phyloP scores from a whole-genome alignment of 2,797 vertebrate species.

The Babyrousa celebensis region DNA sequence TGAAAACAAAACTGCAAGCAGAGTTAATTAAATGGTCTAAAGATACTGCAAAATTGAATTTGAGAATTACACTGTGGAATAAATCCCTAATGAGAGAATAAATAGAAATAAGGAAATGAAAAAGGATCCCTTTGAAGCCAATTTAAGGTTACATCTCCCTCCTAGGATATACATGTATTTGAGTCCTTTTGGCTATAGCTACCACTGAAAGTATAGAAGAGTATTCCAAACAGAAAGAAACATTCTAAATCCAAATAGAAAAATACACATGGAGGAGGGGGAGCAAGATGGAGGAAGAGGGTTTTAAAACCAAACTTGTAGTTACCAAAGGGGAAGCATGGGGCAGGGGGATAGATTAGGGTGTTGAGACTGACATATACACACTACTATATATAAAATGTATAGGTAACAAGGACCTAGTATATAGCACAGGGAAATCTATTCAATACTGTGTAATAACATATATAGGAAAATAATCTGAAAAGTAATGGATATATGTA shows the following conservation, averaged over 20 bases:
- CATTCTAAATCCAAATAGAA: constrained; percentile 4
- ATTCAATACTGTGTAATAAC: too few relatives aligned
- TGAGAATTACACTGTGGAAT: background rate
- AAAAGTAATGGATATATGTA: too few relatives aligned
- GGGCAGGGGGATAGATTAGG: too few relatives aligned
- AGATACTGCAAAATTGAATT: background rate
- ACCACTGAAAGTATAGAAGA: background rate
- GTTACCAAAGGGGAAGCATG: too few relatives aligned
- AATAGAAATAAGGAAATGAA: background rate
- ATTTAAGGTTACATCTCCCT: background rate
- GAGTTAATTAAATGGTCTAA: background rate
- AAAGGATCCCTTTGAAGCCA: background rate
- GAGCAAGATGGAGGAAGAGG: background rate
- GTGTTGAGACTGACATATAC: too few relatives aligned
- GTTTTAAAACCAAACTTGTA: too few relatives aligned
- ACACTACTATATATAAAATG: too few relatives aligned
- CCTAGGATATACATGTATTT: background rate
- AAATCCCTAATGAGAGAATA: constrained; percentile 15
- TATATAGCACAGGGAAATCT: too few relatives aligned
- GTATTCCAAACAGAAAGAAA: background rate
- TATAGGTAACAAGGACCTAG: too few relatives aligned
- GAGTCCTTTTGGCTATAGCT: background rate
- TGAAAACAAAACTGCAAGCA: background rate
- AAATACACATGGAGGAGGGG: background rate
- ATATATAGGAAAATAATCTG: too few relatives aligned